Percentiles rank a stretch among this genome's conserved stretches.
Evolutionary conservation across 2,113 vertebrate species (phyloP).

Genomic region (Etheostoma spectabile): DNA sequence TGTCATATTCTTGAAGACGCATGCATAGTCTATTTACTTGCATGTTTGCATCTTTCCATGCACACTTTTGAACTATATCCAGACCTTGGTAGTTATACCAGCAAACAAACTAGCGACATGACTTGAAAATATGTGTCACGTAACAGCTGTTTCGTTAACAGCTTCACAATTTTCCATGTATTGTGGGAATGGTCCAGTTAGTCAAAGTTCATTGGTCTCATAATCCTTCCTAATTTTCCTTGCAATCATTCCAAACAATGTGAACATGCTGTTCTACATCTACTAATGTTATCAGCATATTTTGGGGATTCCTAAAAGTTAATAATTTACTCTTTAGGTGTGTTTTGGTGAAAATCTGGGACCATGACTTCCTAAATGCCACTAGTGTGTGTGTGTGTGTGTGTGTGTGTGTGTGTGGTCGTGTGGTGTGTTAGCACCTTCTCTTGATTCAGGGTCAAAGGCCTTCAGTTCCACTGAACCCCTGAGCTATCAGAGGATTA

Average conservation of each 20-base stretch:
- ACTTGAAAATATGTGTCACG: background rate
- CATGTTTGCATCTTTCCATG: background rate
- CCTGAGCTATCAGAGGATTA: conserved; percentile 80
- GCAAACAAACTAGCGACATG: background rate
- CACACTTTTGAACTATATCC: background rate
- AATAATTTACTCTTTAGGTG: conserved; percentile 32
- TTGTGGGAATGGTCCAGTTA: background rate
- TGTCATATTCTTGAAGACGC: too few species aligned
- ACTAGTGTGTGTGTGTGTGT: conserved; percentile 26
- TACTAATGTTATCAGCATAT: conserved; percentile 35
- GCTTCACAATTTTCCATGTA: conserved; percentile 16
- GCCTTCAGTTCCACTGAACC: conserved; percentile 68
- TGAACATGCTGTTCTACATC: conserved; percentile 17
- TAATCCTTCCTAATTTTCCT: conserved; percentile 35
- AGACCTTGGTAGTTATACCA: conserved; percentile 1
- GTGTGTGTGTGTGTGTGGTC: conserved; percentile 39
- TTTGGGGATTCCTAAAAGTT: conserved; percentile 46
- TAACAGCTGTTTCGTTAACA: conserved; percentile 44
- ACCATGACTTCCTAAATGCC: conserved; percentile 26
- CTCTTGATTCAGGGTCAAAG: conserved; percentile 67
- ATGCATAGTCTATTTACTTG: background rate
- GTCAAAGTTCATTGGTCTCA: conserved; percentile 33
- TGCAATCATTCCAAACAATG: conserved; percentile 27
- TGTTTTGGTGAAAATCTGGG: conserved; percentile 5
- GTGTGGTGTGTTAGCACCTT: conserved; percentile 49